Evolutionary conservation across 2,888 invertebrate genomes (phyloP), one percentile per base, ranked within the genome.

Genomic region (Sipunculus nudus): DNA sequence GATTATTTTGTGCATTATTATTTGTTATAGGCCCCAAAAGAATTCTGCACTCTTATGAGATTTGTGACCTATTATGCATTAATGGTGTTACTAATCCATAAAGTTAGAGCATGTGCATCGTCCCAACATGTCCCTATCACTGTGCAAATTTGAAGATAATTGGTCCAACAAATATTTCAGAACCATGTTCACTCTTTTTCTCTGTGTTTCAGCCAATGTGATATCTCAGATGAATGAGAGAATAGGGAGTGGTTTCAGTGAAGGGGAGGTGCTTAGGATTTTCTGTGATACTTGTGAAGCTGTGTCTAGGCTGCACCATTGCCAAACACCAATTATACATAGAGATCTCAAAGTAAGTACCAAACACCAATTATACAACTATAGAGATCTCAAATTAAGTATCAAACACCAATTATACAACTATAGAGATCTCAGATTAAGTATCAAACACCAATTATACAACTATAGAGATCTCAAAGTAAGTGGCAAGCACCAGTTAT

Each of bases 211-310:
- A 87, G 87, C 84, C 50, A 91, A 91, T 85, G 91, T 94, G 76
- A 88, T 94, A 73, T 90, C 91, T 80, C 87, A 92, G 86, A 93
- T 94, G 93, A 94, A 93, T 85, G 86, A 87, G 70, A 88, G 91
- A 21, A 70, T 85, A 23, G 71, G 77, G 21, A 81, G 81, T 16
- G 74, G 75, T 28, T 80, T 86, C 56, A 72, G 77, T 23, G 80
- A 82, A 55, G 63, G 73, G 28, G 85, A 94, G 86, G 89, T 94
- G 71, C 85, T 95, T 67, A 88, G 89, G 78, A 94, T 96, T 82
- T 93, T 95, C 87, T 93, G 92, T 88, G 94, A 96, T 88, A 89
- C 91, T 71, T 92, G 92, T 83, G 92, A 93, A 85, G 94, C 94
- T 69, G 93, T 95, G 61, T 92, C 93, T 43, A 87, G 93, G 65